Percentiles rank a stretch among this genome's conserved stretches.
Conservation (phyloP, 2,113 vertebrate species). For the Campylomormyrus numenius region DNA sequence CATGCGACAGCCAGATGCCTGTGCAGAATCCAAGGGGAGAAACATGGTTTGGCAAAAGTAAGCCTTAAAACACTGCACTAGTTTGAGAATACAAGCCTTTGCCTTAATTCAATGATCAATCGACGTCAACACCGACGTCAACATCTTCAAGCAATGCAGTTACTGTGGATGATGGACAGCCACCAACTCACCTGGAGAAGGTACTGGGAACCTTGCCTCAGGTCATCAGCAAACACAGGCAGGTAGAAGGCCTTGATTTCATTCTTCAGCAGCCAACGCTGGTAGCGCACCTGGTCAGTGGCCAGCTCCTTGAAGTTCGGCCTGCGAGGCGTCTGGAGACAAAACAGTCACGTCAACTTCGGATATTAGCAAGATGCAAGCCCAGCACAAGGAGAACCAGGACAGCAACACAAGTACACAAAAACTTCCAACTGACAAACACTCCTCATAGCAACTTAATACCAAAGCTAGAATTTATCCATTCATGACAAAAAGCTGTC, state of each 20-base stretch:
- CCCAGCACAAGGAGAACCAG: neutral
- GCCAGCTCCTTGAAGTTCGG: conserved; percentile 88
- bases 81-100: neutral
- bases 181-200: conserved; percentile 78
- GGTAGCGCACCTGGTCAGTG: conserved; percentile 76
- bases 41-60: neutral
- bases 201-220: conserved; percentile 84
- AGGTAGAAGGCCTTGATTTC: conserved; percentile 94
- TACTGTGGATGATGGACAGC: neutral
- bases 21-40: neutral
- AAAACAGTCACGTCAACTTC: neutral
- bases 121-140: neutral
- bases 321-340: conserved; percentile 74
- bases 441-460: neutral
- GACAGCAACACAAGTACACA: neutral
- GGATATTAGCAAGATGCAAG: neutral
- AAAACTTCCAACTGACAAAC: neutral
- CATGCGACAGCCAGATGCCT: neutral
- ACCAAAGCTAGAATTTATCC: conserved; percentile 9
- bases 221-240: conserved; percentile 85
- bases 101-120: neutral
- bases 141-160: neutral
- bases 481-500: conserved; percentile 7
- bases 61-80: neutral
- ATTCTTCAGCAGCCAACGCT: conserved; percentile 88